Evolutionary conservation across 2,797 vertebrate genomes (phyloP).

Genomic region (Acestrorhynchus altus): DNA sequence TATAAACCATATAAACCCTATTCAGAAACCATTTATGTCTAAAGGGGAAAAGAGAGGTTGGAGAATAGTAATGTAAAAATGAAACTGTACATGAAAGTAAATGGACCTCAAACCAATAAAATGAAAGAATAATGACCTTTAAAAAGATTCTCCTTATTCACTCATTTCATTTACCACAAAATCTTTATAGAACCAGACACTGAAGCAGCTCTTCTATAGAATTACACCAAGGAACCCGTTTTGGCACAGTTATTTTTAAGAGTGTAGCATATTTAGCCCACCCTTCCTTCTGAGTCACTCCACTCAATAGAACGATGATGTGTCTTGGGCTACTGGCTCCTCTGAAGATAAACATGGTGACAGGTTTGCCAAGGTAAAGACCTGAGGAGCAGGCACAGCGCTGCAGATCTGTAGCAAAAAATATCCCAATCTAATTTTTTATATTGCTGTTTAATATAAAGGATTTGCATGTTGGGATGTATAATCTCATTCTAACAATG

Average conservation of each 20-base stretch:
- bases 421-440: conserved; percentile 43
- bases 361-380: conserved; percentile 25
- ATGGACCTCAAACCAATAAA: no score
- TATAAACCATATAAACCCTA: no score
- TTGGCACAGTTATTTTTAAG: background rate
- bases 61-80: no score
- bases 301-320: background rate
- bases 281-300: background rate
- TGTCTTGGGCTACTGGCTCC: conserved; percentile 21
- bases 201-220: background rate
- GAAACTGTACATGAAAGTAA: background rate
- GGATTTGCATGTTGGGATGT: conserved; percentile 55
- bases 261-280: background rate
- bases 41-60: background rate
- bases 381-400: background rate
- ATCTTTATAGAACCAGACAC: no score
- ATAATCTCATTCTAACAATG: conserved; percentile 51
- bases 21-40: no score
- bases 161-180: no score
- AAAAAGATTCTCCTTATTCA: no score
- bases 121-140: no score
- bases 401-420: conserved; percentile 44
- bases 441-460: conserved; percentile 53
- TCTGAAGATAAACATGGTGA: conserved; percentile 37
- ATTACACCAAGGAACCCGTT: background rate